Percentiles rank a stretch among this genome's conserved stretches.
phyloP scores from a whole-genome alignment of 2,888 invertebrate genomes.

The Chouioia cunea region DNA sequence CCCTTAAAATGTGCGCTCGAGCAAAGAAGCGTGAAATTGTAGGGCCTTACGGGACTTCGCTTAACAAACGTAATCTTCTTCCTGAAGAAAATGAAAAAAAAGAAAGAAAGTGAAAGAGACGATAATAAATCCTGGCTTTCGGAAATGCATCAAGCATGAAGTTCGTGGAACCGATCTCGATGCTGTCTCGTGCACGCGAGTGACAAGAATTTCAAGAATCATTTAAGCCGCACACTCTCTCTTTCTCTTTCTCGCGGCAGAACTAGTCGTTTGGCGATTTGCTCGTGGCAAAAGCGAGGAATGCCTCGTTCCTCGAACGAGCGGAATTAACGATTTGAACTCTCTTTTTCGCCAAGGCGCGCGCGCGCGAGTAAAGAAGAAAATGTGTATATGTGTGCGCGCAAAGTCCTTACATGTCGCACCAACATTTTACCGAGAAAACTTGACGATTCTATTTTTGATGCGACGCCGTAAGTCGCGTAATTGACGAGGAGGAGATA shows the following conservation, averaged over 20 bases:
- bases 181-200: constrained; percentile 48
- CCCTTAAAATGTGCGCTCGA: constrained; percentile 5
- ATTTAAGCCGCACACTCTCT: constrained; percentile 49
- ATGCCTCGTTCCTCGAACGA: constrained; percentile 32
- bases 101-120: neutral
- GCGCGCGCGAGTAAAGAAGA: constrained; percentile 12
- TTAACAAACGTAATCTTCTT: constrained; percentile 9
- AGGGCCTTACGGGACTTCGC: constrained; percentile 21
- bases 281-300: constrained; percentile 24
- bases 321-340: constrained; percentile 37
- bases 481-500: constrained; percentile 35
- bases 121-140: constrained; percentile 20
- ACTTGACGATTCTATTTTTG: constrained; percentile 38
- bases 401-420: constrained; percentile 28
- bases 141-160: constrained; percentile 16
- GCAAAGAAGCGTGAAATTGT: constrained; percentile 39
- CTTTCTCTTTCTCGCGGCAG: constrained; percentile 1
- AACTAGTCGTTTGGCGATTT: constrained; percentile 33
- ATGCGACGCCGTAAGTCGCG: constrained; percentile 22
- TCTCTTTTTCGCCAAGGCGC: constrained; percentile 21
- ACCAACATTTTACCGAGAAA: constrained; percentile 26
- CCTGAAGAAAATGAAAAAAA: neutral
- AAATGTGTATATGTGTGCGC: neutral
- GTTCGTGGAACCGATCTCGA: constrained; percentile 44
- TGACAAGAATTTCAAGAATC: constrained; percentile 53